phyloP scores from a whole-genome alignment of 1,140 invertebrate species.

The Sesamia nonagrioides region DNA sequence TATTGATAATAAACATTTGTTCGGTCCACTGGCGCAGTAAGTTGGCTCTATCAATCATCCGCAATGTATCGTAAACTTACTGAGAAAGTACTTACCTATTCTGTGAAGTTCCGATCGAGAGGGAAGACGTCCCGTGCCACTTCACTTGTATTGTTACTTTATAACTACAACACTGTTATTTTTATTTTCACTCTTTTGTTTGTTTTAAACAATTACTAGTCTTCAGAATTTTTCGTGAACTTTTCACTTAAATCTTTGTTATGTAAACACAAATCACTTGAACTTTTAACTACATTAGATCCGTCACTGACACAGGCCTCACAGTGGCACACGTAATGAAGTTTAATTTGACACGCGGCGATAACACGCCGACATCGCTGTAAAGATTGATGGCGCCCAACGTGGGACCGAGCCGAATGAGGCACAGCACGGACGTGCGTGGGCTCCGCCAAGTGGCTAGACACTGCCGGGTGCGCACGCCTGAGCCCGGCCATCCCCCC shows the following conservation, averaged over 20 bases:
- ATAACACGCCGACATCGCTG: conserved; percentile 53
- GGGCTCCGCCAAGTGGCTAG: conserved; percentile 59
- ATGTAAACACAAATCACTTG: conserved; percentile 48
- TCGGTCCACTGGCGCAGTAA: conserved; percentile 23
- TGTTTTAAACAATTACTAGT: conserved; percentile 46
- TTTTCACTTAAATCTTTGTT: conserved; percentile 31
- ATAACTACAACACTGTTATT: conserved; percentile 45
- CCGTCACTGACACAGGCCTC: conserved; percentile 35
- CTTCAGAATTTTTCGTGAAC: conserved; percentile 16
- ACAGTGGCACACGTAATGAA: conserved; percentile 27
- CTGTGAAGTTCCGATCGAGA: conserved; percentile 42
- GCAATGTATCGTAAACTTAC: conserved; percentile 46
- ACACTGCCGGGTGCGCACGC: conserved; percentile 83
- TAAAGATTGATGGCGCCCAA: conserved; percentile 70
- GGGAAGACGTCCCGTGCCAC: conserved; percentile 42
- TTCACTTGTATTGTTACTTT: conserved; percentile 49
- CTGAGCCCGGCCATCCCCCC: conserved; percentile 78
- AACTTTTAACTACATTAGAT: conserved; percentile 23
- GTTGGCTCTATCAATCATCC: conserved; percentile 40
- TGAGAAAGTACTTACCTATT: conserved; percentile 40
- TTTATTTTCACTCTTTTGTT: conserved; percentile 47
- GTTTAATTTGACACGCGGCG: conserved; percentile 41
- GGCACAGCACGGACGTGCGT: conserved; percentile 54
- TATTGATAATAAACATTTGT: conserved; percentile 44
- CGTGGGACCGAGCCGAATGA: conserved; percentile 57